Conservation (phyloP, 2,888 invertebrate genomes). For the Eumacrocentrus americanus region DNA sequence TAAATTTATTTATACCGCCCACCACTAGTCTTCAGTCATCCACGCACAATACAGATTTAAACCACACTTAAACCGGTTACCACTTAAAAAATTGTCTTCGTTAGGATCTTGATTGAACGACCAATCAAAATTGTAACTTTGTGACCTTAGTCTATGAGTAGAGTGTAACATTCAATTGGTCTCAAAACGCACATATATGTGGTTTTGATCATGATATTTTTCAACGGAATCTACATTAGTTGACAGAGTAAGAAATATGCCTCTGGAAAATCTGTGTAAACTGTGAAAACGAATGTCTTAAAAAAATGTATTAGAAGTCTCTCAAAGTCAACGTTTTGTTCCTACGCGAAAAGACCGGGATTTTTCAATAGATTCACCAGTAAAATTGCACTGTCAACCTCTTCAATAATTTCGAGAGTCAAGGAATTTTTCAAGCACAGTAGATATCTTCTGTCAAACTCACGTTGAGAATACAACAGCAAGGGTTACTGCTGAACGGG, state of each 20-base stretch:
- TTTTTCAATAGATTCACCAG: not conserved
- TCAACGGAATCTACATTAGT: not conserved
- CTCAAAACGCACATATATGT: not conserved
- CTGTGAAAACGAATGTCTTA: not conserved
- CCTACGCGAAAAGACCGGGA: not conserved
- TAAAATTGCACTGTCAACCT: not conserved
- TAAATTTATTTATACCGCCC: not conserved
- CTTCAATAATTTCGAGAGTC: not conserved
- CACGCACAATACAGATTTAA: not conserved
- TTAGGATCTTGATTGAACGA: not conserved
- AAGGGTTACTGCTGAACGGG: conserved; percentile 59
- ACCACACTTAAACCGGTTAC: too few species aligned
- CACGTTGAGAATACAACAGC: not conserved
- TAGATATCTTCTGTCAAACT: not conserved
- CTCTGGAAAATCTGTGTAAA: not conserved
- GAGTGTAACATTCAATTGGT: not conserved
- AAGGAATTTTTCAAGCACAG: not conserved
- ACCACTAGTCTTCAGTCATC: not conserved
- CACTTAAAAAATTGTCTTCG: not conserved
- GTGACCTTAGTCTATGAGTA: not conserved
- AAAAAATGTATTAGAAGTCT: not conserved
- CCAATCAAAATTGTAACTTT: not conserved
- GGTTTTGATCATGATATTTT: not conserved
- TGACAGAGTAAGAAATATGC: not conserved
- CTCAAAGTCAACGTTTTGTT: not conserved